A percentile compares a stretch with the other conserved stretches of the same genome.
These are phyloP conservation scores for Rhinophrynus dorsalis DNA, from an alignment of 2,797 vertebrate species.

Conservation along the genomic window DNA sequence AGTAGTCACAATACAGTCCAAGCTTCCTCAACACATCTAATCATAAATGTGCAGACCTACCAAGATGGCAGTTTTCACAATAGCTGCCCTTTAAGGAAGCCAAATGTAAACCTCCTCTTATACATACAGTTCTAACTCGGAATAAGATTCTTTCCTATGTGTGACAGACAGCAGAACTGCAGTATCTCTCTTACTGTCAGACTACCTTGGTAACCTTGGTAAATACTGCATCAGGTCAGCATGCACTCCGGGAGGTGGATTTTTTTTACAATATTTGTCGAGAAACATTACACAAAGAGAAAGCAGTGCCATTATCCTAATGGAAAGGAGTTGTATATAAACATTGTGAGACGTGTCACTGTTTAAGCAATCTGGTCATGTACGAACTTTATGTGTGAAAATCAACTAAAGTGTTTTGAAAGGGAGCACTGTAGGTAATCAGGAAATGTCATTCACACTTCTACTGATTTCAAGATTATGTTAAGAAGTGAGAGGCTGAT, in stretches of 20 bases:
- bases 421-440: constrained; percentile 41
- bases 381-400: constrained; percentile 27
- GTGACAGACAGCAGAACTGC: too few species aligned
- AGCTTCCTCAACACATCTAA: too few species aligned
- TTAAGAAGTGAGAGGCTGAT: constrained; percentile 10
- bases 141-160: too few species aligned
- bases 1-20: too few species aligned
- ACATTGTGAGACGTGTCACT: constrained; percentile 36
- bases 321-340: constrained; percentile 35
- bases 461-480: constrained; percentile 42
- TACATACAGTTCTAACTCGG: too few species aligned
- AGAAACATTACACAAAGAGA: constrained; percentile 14
- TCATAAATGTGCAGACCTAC: too few species aligned
- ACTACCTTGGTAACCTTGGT: constrained; percentile 10
- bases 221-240: constrained; percentile 1
- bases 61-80: too few species aligned
- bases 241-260: not conserved
- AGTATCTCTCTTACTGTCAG: not conserved
- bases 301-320: constrained; percentile 37
- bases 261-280: constrained; percentile 28
- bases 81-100: too few species aligned
- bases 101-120: too few species aligned
- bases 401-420: constrained; percentile 38
- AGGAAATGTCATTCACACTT: constrained; percentile 45
- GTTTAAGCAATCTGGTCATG: constrained; percentile 45